A percentile compares a stretch with the other conserved stretches of the same genome.
phyloP scores from a whole-genome alignment of 64 coral and sea anemone genomes.

The Cladopsammia gracilis region DNA sequence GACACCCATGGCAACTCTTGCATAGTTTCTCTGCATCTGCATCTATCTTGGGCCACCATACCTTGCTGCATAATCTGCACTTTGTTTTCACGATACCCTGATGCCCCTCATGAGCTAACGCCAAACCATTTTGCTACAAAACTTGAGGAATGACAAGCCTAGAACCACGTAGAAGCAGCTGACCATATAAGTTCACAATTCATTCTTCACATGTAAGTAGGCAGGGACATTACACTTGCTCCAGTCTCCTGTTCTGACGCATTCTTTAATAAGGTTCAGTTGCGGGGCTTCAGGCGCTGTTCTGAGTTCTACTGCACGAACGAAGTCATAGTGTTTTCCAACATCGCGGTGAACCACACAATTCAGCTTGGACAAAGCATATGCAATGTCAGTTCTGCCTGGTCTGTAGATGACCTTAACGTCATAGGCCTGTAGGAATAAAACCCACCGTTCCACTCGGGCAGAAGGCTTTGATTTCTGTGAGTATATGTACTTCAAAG shows the following conservation, averaged over 20 bases:
- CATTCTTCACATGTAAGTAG: too few species aligned
- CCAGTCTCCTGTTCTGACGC: background rate
- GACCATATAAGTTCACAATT: background rate
- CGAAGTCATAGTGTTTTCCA: background rate
- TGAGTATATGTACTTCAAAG: constrained; percentile 21
- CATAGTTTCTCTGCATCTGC: background rate
- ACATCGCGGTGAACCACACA: background rate
- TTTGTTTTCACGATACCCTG: background rate
- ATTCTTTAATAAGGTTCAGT: background rate
- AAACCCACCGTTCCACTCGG: constrained; percentile 38
- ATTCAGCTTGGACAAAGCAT: constrained; percentile 35
- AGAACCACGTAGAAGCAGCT: background rate
- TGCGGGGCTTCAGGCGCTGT: background rate
- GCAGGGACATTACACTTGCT: too few species aligned
- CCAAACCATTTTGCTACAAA: background rate
- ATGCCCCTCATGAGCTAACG: background rate
- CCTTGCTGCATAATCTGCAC: background rate
- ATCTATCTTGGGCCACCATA: background rate
- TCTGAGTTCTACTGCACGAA: background rate
- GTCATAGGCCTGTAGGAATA: constrained; percentile 36
- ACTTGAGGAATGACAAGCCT: constrained; percentile 18
- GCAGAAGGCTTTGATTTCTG: constrained; percentile 48
- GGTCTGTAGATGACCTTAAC: constrained; percentile 31
- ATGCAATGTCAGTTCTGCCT: constrained; percentile 34
- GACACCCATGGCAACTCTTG: background rate